These are phyloP conservation scores for Monomorium pharaonis DNA, from an alignment of 1,140 invertebrate genomes.

Conservation along the genomic window DNA sequence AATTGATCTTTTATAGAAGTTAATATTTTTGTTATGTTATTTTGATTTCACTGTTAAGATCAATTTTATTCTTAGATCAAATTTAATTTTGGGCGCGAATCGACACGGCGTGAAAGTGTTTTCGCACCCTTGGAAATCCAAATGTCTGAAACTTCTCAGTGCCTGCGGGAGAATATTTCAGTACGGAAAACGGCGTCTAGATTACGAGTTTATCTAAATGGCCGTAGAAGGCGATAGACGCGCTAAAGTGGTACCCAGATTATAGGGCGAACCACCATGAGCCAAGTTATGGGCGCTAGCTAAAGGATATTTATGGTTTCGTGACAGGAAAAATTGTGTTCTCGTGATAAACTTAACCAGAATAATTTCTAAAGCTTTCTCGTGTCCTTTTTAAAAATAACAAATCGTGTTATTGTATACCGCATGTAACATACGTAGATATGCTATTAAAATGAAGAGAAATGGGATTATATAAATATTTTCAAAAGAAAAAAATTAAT, in stretches of 20 bases:
- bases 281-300: slow-evolving; percentile 48
- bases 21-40: slow-evolving; percentile 30
- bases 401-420: background rate
- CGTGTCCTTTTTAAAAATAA: slow-evolving; percentile 3
- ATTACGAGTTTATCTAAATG: slow-evolving; percentile 85
- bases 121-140: slow-evolving; percentile 64
- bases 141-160: slow-evolving; percentile 53
- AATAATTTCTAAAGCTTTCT: slow-evolving; percentile 9
- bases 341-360: slow-evolving; percentile 63
- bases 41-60: slow-evolving; percentile 8
- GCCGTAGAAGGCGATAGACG: slow-evolving; percentile 77
- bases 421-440: background rate
- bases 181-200: slow-evolving; percentile 80
- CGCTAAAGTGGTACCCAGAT: slow-evolving; percentile 78
- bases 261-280: slow-evolving; percentile 72
- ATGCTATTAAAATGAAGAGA: background rate
- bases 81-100: slow-evolving; percentile 75
- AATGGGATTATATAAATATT: background rate
- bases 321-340: slow-evolving; percentile 81
- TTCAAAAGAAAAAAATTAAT: background rate
- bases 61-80: slow-evolving; percentile 63
- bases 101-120: slow-evolving; percentile 59
- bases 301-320: slow-evolving; percentile 81
- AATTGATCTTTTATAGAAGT: background rate
- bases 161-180: slow-evolving; percentile 81